phyloP scores from a whole-genome alignment of 2,113 vertebrate genomes.

The Acinonyx jubatus region DNA sequence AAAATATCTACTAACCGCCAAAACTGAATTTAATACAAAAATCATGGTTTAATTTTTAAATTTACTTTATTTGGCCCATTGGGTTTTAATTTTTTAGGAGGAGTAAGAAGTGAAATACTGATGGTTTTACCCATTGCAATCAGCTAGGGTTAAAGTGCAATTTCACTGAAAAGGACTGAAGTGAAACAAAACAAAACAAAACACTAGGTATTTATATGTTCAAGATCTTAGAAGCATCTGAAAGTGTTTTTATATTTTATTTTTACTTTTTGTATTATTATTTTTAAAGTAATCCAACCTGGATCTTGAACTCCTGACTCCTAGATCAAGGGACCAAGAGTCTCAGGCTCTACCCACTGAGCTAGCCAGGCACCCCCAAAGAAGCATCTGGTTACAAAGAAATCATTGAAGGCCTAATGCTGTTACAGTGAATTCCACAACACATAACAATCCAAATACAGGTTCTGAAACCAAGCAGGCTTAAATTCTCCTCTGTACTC shows the following conservation, averaged over 20 bases:
- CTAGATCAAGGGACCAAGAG: too few relatives aligned
- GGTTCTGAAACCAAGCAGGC: not conserved
- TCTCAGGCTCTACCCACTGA: too few relatives aligned
- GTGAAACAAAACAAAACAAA: not conserved
- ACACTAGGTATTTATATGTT: not conserved
- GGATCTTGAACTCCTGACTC: too few relatives aligned
- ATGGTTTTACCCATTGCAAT: conserved; percentile 17
- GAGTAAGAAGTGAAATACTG: not conserved
- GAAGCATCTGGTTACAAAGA: not conserved
- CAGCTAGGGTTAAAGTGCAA: not conserved
- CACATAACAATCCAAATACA: not conserved
- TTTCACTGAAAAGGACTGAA: conserved; percentile 18
- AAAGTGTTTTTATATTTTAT: not conserved
- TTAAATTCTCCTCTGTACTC: not conserved
- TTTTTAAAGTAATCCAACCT: too few relatives aligned
- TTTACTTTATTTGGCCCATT: conserved; percentile 6
- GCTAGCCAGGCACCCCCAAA: not conserved
- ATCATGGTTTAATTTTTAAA: conserved; percentile 40
- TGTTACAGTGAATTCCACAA: not conserved
- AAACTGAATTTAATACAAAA: conserved; percentile 53
- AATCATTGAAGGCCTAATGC: not conserved
- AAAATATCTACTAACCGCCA: conserved; percentile 45
- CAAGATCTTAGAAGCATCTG: not conserved
- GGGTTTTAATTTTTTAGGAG: conserved; percentile 29
- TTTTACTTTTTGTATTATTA: too few relatives aligned